Percentiles rank a stretch among this genome's conserved stretches.
Evolutionary conservation across 2,113 vertebrate genomes (phyloP).

Genomic region (Recurvirostra avosetta): DNA sequence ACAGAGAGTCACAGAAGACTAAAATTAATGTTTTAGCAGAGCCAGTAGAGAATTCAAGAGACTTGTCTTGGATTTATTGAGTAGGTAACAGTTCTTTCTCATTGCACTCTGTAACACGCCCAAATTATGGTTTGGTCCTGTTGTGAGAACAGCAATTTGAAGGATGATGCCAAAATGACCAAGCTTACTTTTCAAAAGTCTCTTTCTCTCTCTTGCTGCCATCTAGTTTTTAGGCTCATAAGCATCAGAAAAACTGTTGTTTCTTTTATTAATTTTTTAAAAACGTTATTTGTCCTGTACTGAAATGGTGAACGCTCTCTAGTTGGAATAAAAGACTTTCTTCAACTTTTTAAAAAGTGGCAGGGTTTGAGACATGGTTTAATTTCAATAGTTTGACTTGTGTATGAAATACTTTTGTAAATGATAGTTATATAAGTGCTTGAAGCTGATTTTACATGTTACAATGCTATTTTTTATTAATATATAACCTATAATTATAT

Average conservation of each 20-base stretch:
- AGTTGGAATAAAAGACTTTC: background rate
- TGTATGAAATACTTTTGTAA: constrained; percentile 6
- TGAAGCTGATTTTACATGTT: background rate
- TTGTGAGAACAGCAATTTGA: background rate
- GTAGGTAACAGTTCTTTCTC: background rate
- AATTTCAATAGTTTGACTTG: background rate
- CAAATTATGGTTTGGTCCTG: background rate
- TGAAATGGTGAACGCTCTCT: background rate
- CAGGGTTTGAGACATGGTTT: background rate
- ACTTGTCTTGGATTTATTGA: background rate
- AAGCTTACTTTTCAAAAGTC: background rate
- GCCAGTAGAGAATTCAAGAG: background rate
- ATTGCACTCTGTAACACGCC: background rate
- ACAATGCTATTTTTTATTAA: background rate
- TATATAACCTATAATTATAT: background rate
- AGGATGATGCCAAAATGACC: background rate
- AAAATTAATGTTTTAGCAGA: background rate
- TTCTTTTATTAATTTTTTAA: background rate
- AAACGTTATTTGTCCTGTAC: background rate
- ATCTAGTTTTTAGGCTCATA: constrained; percentile 25
- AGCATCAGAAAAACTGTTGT: background rate
- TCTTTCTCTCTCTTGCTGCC: background rate
- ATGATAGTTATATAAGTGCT: background rate
- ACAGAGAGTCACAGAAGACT: background rate
- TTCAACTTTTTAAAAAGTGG: constrained; percentile 12